Evolutionary conservation across 2,888 invertebrate species (phyloP), one percentile per base, ranked within the genome.

Genomic region (Brenthis ino): DNA sequence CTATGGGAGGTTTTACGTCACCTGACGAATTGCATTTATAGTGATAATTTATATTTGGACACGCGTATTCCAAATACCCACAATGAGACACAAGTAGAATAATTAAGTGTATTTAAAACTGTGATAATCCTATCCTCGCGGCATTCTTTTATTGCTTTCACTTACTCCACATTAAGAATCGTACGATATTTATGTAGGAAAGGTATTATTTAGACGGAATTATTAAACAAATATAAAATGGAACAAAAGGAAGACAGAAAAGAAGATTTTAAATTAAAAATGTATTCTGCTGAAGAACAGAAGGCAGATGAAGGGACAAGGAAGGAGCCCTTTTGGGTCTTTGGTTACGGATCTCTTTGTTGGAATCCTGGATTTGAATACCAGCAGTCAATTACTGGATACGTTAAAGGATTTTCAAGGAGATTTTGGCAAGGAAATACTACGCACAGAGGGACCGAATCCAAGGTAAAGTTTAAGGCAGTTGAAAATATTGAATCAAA

Each of bases 291-390:
- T 60, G 53, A 33, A 37, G 75, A 77, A 61, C 73, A 76, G 68
- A 72, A 69, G 50, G 73, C 70, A 43, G 79, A 80, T 61, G 85
- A 85, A 64, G 82, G 77, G 51, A 78, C 73, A 63, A 84, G 88
- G 75, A 91, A 85, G 61, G 93, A 93, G 69, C 91, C 93, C 24
- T 85, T 97, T 82, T 99, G 98, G 98, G 95, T 99, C 37, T 99
- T 99, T 83, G 99, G 98, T 0, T 99, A 99, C 80, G 99, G 99
- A 4, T 98, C 98, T 0, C 88, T 99, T 61, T 97, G 98, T 88
- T 99, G 99, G 99, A 95, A 97, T 88, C 98, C 98, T 0, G 98
- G 99, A 64, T 99, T 99, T 85, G 95, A 96, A 65, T 98, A 95
- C 84, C 94, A 95, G 78, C 95, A 95, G 80, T 96, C 96, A 69